These are phyloP conservation scores for Mylabris phalerata DNA, from an alignment of 1,140 invertebrate species.

Conservation along the genomic window DNA sequence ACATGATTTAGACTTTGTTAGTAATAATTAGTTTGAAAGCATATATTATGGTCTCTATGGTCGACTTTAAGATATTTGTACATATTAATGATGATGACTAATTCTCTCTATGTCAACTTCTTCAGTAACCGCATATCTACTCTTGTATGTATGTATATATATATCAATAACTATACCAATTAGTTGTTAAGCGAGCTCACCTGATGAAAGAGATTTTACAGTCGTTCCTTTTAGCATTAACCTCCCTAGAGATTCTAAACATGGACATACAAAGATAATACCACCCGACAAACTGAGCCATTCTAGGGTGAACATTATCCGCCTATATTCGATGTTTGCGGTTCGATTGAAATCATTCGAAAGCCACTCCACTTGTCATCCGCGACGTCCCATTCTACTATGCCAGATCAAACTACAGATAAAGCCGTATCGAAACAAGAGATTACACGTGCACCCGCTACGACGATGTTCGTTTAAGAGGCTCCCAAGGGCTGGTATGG, in stretches of 20 bases:
- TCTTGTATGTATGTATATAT: conserved; percentile 3
- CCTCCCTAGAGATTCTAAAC: conserved; percentile 3
- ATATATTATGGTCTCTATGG: conserved; percentile 27
- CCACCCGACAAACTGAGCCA: conserved; percentile 11
- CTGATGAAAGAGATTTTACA: conserved; percentile 19
- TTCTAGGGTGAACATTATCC: conserved; percentile 17
- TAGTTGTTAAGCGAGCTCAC: conserved; percentile 13
- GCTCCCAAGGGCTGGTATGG: conserved; percentile 15
- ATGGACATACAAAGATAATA: conserved; percentile 24
- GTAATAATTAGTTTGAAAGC: conserved; percentile 38
- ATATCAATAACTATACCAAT: conserved; percentile 21
- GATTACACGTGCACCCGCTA: conserved; percentile 27
- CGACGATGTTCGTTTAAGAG: conserved; percentile 12
- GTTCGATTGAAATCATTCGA: conserved; percentile 32
- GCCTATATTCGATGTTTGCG: conserved; percentile 23
- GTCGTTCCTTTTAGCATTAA: conserved; percentile 20
- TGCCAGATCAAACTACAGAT: conserved; percentile 28
- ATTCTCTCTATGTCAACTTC: conserved; percentile 34
- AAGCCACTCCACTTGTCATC: conserved; percentile 31
- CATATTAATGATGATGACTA: conserved; percentile 32
- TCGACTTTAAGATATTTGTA: conserved; percentile 28
- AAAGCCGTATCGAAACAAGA: conserved; percentile 31
- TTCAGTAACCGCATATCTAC: conserved; percentile 29
- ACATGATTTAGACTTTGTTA: conserved; percentile 29
- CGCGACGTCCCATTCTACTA: conserved; percentile 18